phyloP scores from a whole-genome alignment of 2,797 vertebrate genomes.

The Vireo griseus region DNA sequence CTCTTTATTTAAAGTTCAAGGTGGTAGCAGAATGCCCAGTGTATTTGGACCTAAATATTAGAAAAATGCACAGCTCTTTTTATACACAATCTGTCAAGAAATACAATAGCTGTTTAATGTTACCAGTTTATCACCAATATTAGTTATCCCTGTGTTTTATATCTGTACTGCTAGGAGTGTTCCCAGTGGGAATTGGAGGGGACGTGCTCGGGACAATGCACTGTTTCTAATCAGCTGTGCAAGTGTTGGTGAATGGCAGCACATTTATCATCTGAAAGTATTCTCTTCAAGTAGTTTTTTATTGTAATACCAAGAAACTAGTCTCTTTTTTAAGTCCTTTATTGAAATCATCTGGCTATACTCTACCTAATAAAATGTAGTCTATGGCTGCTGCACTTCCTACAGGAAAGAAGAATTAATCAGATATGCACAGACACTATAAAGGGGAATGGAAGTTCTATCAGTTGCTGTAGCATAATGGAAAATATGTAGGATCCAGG shows the following conservation, averaged over 20 bases:
- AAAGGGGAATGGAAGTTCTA: constrained; percentile 24
- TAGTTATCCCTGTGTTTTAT: not conserved
- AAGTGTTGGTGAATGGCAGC: constrained; percentile 63
- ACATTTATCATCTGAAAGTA: constrained; percentile 70
- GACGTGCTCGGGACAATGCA: not conserved
- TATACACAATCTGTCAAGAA: not conserved
- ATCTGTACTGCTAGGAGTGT: not conserved
- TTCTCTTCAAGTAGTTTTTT: constrained; percentile 62
- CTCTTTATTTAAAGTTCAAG: not conserved
- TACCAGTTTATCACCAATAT: not conserved
- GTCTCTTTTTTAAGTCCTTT: constrained; percentile 39
- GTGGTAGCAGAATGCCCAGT: not conserved
- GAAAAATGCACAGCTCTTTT: not conserved
- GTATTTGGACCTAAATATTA: not conserved
- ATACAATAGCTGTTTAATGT: not conserved
- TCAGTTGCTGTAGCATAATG: not conserved
- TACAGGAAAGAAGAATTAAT: constrained; percentile 57
- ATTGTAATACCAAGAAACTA: constrained; percentile 71
- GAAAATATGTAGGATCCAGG: not conserved
- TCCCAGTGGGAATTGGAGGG: not conserved
- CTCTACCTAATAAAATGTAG: constrained; percentile 66
- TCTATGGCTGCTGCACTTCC: constrained; percentile 65
- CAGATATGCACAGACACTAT: constrained; percentile 6
- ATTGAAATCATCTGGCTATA: constrained; percentile 77
- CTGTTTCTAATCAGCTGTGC: constrained; percentile 56